Percentiles rank a stretch among this genome's conserved stretches.
These are phyloP conservation scores for Cranoglanis bouderius DNA, from an alignment of 2,113 vertebrate species.

Conservation along the genomic window DNA sequence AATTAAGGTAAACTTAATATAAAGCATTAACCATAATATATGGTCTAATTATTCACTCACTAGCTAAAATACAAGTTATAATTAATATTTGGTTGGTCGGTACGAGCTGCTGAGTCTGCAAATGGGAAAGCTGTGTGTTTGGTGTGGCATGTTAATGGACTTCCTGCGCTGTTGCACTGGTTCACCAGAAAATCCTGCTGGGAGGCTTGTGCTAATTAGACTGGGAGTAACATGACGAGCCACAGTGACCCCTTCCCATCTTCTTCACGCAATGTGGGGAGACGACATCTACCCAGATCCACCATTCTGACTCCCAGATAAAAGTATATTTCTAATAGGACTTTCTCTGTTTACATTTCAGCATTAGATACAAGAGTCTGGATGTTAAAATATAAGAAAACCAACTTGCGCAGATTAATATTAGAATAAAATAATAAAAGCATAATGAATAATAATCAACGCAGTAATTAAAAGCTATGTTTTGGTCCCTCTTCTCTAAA, in stretches of 20 bases:
- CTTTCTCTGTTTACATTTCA: not conserved
- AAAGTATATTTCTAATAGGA: not conserved
- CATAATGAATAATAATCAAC: not conserved
- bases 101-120: not conserved
- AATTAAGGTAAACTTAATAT: not conserved
- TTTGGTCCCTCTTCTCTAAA: not conserved
- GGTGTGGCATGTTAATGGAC: constrained; percentile 38
- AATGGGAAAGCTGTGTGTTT: not conserved
- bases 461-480: not conserved
- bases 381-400: not conserved
- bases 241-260: not conserved
- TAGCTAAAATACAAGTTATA: not conserved
- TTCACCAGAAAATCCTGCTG: constrained; percentile 49
- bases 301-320: not conserved
- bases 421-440: not conserved
- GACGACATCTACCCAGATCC: not conserved
- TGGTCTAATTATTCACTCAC: not conserved
- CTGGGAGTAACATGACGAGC: constrained; percentile 71
- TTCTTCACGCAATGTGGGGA: constrained; percentile 13
- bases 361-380: not conserved
- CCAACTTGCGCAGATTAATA: not conserved
- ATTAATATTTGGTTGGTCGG: not conserved
- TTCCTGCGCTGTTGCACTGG: constrained; percentile 45
- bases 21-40: not conserved
- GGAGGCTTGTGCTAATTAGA: constrained; percentile 69